Conservation (phyloP, 2,888 invertebrate genomes). For the Melikaiella ostensackeni region DNA sequence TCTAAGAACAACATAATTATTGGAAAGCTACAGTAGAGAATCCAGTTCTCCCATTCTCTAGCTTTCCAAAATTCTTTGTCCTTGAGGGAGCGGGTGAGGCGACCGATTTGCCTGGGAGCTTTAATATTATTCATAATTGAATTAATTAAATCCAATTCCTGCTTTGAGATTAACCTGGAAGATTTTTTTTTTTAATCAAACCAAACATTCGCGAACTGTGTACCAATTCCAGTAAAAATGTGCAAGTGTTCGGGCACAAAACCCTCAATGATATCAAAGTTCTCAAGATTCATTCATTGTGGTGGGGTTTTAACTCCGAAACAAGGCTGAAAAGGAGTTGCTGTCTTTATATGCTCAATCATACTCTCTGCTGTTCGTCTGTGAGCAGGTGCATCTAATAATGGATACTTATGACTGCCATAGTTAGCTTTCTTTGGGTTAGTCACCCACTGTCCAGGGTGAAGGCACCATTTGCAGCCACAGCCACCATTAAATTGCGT, state of each 20-base stretch:
- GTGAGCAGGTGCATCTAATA: too few relatives aligned
- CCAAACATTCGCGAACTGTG: constrained; percentile 41
- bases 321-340: constrained; percentile 19
- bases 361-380: neutral
- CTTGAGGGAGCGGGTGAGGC: neutral
- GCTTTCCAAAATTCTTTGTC: constrained; percentile 9
- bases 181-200: neutral
- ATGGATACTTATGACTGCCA: too few relatives aligned
- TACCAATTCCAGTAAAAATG: constrained; percentile 32
- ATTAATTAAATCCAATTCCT: neutral
- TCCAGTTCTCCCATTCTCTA: neutral
- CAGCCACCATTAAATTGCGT: constrained; percentile 28
- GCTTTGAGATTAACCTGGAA: neutral
- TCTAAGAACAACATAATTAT: neutral
- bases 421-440: too few relatives aligned
- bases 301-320: neutral
- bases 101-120: neutral
- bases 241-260: constrained; percentile 48
- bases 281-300: constrained; percentile 25
- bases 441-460: too few relatives aligned
- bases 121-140: neutral
- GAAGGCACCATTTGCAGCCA: too few relatives aligned
- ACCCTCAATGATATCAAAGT: constrained; percentile 47
- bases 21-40: neutral
- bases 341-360: constrained; percentile 38